Evolutionary conservation across 2,113 vertebrate genomes (phyloP).

Genomic region (Tragelaphus strepsiceros): DNA sequence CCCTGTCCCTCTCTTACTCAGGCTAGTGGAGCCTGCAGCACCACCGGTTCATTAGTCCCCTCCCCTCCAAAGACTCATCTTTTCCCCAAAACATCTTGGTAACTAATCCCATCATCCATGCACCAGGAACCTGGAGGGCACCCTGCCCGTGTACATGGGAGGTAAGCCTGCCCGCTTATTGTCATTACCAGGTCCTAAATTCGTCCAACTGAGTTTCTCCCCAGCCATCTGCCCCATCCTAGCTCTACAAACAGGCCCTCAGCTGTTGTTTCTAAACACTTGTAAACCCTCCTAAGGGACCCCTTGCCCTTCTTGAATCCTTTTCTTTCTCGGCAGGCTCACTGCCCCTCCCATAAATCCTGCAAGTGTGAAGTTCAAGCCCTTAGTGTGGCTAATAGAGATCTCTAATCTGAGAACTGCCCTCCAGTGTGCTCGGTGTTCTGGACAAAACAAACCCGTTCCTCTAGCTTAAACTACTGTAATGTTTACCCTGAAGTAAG

Average conservation of each 20-base stretch:
- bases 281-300: background rate
- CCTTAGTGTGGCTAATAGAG: background rate
- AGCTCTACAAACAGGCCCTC: background rate
- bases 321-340: background rate
- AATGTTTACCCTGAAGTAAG: background rate
- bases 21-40: background rate
- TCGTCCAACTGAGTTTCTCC: background rate
- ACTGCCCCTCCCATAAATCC: fast-evolving
- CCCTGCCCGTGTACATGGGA: background rate
- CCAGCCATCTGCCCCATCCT: fast-evolving
- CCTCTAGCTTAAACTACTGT: background rate
- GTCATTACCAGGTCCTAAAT: background rate
- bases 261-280: background rate
- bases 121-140: background rate
- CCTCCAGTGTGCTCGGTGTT: background rate
- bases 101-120: too few relatives aligned
- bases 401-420: background rate
- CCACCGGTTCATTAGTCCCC: background rate
- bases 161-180: fast-evolving
- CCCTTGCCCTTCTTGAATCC: background rate
- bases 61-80: fast-evolving
- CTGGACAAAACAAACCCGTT: background rate
- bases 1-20: background rate
- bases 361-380: background rate
- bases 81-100: background rate